Base-by-base conservation (phyloP, 2,113 vertebrate species). In the Gasterosteus aculeatus region DNA sequence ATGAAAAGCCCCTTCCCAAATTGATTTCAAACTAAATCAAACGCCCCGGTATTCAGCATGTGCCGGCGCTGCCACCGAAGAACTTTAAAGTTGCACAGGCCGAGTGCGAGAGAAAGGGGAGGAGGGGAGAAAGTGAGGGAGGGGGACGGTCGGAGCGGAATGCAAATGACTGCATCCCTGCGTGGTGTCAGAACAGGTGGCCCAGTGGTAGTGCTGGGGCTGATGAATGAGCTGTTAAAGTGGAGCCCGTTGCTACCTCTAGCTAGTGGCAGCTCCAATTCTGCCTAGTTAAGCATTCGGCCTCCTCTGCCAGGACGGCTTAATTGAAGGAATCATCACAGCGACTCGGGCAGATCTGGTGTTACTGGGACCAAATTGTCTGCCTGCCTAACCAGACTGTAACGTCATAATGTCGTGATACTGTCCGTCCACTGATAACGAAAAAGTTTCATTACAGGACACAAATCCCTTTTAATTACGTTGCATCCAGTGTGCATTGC, bases 1-100 rank as follows among this genome's bases (percentile, higher is more conserved):
- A 92, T 89, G 89, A 92, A 93, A 93, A 93, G 89, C 92, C 86
- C 89, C 87, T 90, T 92, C 88, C 88, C 91, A 93, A 92, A 93
- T 93, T 93, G 91, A 94, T 92, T 93, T 94, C 86, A 88, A 90
- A 90, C 91, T 89, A 91, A 93, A 94, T 92, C 89, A 93, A 92
- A 92, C 22, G 22, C 84, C 86, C 86, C 72, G 71, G 77, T 88
- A 92, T 94, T 94, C 88, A 92, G 92, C 92, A 92, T 93, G 85
- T 87, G 85, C 75, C 84, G 82, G 75, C 76, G 85, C 82, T 84
- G 87, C 85, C 79, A 85, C 90, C 79, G 84, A 90, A 83, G 82
- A 89, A 91, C 90, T 89, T 89, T 78, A 85, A 93, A 94, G 90
- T 89, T 85, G 80, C 83, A 84, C 81, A 74, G 80, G 59, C 75